A percentile compares a stretch with the other conserved stretches of the same genome.
Conservation (phyloP, 2,888 invertebrate species). For the Syritta pipiens region DNA sequence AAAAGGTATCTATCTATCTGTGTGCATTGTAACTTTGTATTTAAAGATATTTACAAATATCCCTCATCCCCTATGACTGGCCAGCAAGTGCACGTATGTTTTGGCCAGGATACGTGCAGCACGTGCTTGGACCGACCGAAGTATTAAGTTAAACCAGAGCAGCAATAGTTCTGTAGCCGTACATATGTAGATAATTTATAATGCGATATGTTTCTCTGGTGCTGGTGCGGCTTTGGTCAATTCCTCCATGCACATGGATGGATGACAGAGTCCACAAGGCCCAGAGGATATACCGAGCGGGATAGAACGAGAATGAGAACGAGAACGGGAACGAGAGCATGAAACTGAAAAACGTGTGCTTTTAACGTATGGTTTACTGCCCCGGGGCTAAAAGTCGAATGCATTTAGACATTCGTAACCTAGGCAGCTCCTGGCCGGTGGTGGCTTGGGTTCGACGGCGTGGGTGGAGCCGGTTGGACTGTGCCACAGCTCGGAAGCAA, state of each 20-base stretch:
- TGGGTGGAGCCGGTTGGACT: background rate
- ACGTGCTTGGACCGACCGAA: constrained; percentile 53
- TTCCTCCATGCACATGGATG: constrained; percentile 36
- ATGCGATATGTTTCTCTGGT: constrained; percentile 51
- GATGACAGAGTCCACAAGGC: constrained; percentile 5
- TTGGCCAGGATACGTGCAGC: constrained; percentile 42
- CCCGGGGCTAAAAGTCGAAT: constrained; percentile 68
- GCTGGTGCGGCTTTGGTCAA: constrained; percentile 42
- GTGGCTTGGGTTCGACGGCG: constrained; percentile 4
- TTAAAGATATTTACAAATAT: constrained; percentile 62
- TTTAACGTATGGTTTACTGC: constrained; percentile 70
- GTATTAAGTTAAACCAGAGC: constrained; percentile 33
- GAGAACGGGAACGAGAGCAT: constrained; percentile 4
- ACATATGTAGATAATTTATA: constrained; percentile 58
- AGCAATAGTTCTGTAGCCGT: background rate
- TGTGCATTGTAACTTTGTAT: constrained; percentile 54
- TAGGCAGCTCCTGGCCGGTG: constrained; percentile 47
- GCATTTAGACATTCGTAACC: constrained; percentile 66
- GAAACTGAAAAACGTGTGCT: constrained; percentile 64
- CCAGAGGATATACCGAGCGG: constrained; percentile 4
- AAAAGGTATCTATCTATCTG: constrained; percentile 11
- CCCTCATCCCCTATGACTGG: constrained; percentile 13
- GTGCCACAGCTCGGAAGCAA: constrained; percentile 39
- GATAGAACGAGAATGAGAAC: background rate
- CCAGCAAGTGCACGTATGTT: constrained; percentile 38